Conservation (phyloP, 2,113 vertebrate genomes). For the Arenaria interpres region DNA sequence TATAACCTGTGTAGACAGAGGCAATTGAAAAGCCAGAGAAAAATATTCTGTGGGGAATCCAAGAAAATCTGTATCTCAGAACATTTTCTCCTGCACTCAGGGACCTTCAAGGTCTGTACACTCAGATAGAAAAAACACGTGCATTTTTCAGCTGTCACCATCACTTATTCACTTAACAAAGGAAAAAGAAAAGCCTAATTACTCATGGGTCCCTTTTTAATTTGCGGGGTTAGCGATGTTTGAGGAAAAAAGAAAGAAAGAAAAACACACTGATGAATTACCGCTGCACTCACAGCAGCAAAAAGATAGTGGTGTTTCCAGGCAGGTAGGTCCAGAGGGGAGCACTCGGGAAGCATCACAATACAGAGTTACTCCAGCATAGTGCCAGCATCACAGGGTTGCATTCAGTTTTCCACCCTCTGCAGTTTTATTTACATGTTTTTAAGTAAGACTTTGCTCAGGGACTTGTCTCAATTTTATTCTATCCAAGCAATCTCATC, state of each 20-base stretch:
- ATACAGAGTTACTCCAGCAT: neutral
- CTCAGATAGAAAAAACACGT: neutral
- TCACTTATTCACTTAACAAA: constrained; percentile 36
- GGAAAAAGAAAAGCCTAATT: constrained; percentile 51
- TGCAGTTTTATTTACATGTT: neutral
- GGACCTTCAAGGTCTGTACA: constrained; percentile 33
- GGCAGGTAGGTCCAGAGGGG: neutral
- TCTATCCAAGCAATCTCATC: neutral
- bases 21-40: constrained; percentile 50
- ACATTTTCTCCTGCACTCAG: neutral
- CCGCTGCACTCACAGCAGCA: neutral
- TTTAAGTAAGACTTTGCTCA: neutral
- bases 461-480: neutral
- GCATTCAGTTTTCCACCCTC: neutral
- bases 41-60: constrained; percentile 40
- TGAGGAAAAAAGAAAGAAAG: neutral
- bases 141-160: constrained; percentile 37
- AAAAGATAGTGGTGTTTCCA: neutral
- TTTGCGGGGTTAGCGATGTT: constrained; percentile 29
- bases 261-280: constrained; percentile 37
- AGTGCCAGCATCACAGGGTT: neutral
- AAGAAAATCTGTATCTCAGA: constrained; percentile 42
- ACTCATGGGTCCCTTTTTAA: constrained; percentile 43
- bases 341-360: neutral
- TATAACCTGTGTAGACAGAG: constrained; percentile 54